Percentiles rank a stretch among this genome's conserved stretches.
phyloP scores from a whole-genome alignment of 2,888 invertebrate genomes.

The Phanerotoma sp. region DNA sequence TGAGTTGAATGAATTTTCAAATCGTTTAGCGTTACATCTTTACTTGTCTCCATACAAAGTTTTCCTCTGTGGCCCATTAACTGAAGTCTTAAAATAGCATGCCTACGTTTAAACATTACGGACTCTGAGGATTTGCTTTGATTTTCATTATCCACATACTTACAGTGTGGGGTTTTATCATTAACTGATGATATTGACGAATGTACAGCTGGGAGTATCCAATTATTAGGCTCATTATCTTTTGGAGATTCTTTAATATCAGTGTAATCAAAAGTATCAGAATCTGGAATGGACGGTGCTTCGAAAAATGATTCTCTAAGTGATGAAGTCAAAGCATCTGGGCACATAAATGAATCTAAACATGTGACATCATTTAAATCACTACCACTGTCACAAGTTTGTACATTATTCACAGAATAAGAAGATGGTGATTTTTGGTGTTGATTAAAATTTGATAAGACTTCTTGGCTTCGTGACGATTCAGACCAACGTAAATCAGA shows the following conservation, averaged over 20 bases:
- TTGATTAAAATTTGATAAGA: constrained; percentile 44
- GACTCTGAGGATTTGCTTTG: constrained; percentile 52
- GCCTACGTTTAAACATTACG: constrained; percentile 35
- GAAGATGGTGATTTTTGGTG: constrained; percentile 48
- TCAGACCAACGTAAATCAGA: constrained; percentile 54
- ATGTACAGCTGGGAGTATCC: constrained; percentile 27
- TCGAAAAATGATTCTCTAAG: constrained; percentile 51
- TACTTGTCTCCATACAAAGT: constrained; percentile 35
- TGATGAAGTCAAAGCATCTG: constrained; percentile 49
- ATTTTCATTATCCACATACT: constrained; percentile 23
- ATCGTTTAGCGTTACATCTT: constrained; percentile 38
- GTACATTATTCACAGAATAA: constrained; percentile 51
- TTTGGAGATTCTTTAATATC: constrained; percentile 35
- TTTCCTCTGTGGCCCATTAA: constrained; percentile 40
- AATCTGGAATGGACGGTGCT: constrained; percentile 48
- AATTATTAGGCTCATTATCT: not conserved
- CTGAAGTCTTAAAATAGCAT: constrained; percentile 41
- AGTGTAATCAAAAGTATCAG: constrained; percentile 49
- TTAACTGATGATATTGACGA: constrained; percentile 47
- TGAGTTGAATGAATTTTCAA: constrained; percentile 35
- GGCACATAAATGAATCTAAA: constrained; percentile 50
- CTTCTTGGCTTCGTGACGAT: constrained; percentile 52
- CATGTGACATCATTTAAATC: constrained; percentile 50
- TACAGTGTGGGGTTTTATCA: constrained; percentile 31
- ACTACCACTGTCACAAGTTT: constrained; percentile 48